phyloP scores from a whole-genome alignment of 1,140 invertebrate species.

The Acromyrmex heyeri region DNA sequence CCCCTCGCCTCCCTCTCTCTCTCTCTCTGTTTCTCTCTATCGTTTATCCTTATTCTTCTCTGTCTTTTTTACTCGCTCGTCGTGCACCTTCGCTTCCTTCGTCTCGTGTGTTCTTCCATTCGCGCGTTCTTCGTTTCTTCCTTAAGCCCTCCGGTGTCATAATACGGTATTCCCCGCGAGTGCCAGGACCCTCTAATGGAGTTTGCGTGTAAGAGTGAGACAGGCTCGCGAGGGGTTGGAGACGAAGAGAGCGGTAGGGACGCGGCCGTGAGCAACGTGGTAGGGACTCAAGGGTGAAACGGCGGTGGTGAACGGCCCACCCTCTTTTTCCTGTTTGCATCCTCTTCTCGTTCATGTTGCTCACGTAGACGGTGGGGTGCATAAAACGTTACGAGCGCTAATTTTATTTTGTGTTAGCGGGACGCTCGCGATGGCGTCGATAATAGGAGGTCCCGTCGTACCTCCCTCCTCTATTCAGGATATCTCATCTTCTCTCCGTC shows the following conservation, averaged over 20 bases:
- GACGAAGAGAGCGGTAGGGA: conserved; percentile 46
- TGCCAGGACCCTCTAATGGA: conserved; percentile 78
- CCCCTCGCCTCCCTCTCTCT: background rate
- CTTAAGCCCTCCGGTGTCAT: conserved; percentile 73
- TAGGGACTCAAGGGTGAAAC: conserved; percentile 13
- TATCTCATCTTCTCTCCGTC: conserved; percentile 25
- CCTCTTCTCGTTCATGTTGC: conserved; percentile 30
- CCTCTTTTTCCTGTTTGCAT: conserved; percentile 33
- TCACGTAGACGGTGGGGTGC: conserved; percentile 34
- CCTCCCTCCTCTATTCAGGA: background rate
- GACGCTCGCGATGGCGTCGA: conserved; percentile 55
- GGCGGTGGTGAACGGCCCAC: background rate
- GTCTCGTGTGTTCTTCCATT: conserved; percentile 45
- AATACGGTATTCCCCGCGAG: conserved; percentile 78
- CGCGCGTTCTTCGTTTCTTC: conserved; percentile 49
- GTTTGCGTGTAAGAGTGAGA: conserved; percentile 82
- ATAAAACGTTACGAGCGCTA: conserved; percentile 75
- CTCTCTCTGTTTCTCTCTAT: background rate
- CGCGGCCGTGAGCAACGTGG: conserved; percentile 28
- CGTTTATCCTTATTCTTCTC: background rate
- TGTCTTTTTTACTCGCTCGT: background rate
- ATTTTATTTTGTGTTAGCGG: conserved; percentile 75
- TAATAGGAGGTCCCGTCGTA: conserved; percentile 55
- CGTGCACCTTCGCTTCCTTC: conserved; percentile 31
- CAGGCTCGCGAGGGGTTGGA: conserved; percentile 61